Base-by-base conservation (phyloP, 2,888 invertebrate genomes). In the Aleiodes leptofemur region DNA sequence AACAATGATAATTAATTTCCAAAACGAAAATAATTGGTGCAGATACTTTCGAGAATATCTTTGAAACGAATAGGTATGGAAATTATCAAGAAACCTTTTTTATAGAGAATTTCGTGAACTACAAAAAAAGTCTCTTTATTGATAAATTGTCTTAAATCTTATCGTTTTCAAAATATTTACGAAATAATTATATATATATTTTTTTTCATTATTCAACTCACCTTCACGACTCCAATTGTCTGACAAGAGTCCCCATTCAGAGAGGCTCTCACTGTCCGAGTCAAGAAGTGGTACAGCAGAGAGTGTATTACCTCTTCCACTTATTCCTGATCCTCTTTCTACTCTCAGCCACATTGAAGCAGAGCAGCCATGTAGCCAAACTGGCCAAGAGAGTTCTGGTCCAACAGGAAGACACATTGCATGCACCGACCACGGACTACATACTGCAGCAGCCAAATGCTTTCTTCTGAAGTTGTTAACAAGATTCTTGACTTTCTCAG, bases 361-460 rank as follows among this genome's bases (percentile, higher is more conserved):
- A 4, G 92, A 91, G 87, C 92, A 93, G n/a, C 94, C 94, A 59
- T 91, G 90, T 79, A 91, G 84, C 93, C 93, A 93, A 76, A 93
- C 91, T 77, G 92, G 91, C 94, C 94, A 94, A 0, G 85, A 79
- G 5, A 88, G 70, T 80, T 89, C 89, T 0, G 87, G 82, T 3
- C 88, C 86, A 7, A 89, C 80, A 1, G 89, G 89, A 66, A 89
- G 75, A 73, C 89, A 89, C 0, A 82, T 77, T 0, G 89, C 89
- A 57, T 89, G 87, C 0, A 89, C 86, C 3, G 89, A 89, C 89
- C 89, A 89, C 0, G 89, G 89, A 70, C 88, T 89, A 73, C 89
- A 89, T 53, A 89, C 84, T 71, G 87, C 88, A 7, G 84, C 81
- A 0, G 84, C 79, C 4, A 87, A 74, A 75, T 90, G 90, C 53